A percentile compares a stretch with the other conserved stretches of the same genome.
phyloP scores from a whole-genome alignment of 2,888 invertebrate species.

The Perizoma flavofasciatum region DNA sequence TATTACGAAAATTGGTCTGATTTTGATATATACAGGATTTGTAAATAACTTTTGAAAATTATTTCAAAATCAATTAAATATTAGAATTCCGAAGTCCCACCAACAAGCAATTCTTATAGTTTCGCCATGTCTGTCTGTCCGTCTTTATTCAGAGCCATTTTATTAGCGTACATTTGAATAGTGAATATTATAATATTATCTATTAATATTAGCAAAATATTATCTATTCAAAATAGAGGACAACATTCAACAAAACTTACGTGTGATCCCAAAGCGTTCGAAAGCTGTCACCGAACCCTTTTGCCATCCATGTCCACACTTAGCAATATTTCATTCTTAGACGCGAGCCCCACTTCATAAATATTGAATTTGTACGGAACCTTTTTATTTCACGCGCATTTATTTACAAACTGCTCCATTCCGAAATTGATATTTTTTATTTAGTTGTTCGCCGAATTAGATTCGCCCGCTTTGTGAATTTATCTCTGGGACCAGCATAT shows the following conservation, averaged over 20 bases:
- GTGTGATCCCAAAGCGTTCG: slow-evolving; percentile 11
- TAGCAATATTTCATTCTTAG: slow-evolving; percentile 41
- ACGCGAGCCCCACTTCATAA: slow-evolving; percentile 43
- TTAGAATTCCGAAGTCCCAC: too few species aligned
- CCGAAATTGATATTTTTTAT: slow-evolving; percentile 44
- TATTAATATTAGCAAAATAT: too few species aligned
- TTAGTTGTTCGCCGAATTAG: slow-evolving; percentile 41
- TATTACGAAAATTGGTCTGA: too few species aligned
- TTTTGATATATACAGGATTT: too few species aligned
- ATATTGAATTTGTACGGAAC: slow-evolving; percentile 54
- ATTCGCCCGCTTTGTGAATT: slow-evolving; percentile 36
- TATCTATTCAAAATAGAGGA: not conserved
- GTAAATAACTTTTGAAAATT: too few species aligned
- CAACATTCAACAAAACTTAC: not conserved
- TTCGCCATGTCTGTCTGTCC: too few species aligned
- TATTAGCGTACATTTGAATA: too few species aligned
- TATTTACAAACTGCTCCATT: slow-evolving; percentile 48
- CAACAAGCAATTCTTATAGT: too few species aligned
- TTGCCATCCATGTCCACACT: slow-evolving; percentile 26
- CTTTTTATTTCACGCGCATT: slow-evolving; percentile 48
- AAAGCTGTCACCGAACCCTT: slow-evolving; percentile 18
- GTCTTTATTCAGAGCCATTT: too few species aligned
- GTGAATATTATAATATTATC: too few species aligned
- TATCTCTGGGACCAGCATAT: slow-evolving; percentile 17
- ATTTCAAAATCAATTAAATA: too few species aligned